phyloP scores from a whole-genome alignment of 2,888 invertebrate genomes.

The Beris chalybata region DNA sequence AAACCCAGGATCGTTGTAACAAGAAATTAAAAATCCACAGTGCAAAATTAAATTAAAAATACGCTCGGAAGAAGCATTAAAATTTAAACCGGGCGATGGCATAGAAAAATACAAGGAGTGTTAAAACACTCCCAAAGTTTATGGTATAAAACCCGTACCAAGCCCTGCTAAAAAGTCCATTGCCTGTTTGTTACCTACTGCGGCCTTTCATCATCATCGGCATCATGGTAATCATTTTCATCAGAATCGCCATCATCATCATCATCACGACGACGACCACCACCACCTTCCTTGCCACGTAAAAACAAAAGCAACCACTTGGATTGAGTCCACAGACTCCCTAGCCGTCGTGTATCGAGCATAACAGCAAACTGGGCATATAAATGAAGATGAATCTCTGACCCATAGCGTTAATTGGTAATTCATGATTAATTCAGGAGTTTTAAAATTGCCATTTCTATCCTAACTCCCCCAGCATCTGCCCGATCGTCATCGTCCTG shows the following conservation, averaged over 20 bases:
- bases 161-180: neutral
- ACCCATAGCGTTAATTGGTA: slow-evolving; percentile 43
- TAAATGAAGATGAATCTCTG: slow-evolving; percentile 40
- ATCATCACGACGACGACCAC: neutral
- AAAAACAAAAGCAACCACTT: slow-evolving; percentile 18
- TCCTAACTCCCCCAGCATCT: neutral
- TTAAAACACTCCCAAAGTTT: slow-evolving; percentile 6
- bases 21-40: slow-evolving; percentile 37
- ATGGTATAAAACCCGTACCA: slow-evolving; percentile 5
- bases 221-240: slow-evolving; percentile 23
- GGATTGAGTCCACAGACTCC: slow-evolving; percentile 11
- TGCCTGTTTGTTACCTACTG: slow-evolving; percentile 22
- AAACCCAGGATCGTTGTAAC: slow-evolving; percentile 1
- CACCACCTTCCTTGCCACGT: neutral
- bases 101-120: neutral
- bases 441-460: slow-evolving; percentile 42
- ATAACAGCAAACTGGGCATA: slow-evolving; percentile 35
- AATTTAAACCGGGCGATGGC: slow-evolving; percentile 31
- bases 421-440: slow-evolving; percentile 43
- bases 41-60: slow-evolving; percentile 35
- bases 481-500: no score
- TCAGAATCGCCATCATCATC: slow-evolving; percentile 13
- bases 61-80: slow-evolving; percentile 30
- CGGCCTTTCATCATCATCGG: slow-evolving; percentile 29
- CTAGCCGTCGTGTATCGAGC: neutral